Conservation (phyloP, 1,140 invertebrate genomes). For the Helicoverpa zea region DNA sequence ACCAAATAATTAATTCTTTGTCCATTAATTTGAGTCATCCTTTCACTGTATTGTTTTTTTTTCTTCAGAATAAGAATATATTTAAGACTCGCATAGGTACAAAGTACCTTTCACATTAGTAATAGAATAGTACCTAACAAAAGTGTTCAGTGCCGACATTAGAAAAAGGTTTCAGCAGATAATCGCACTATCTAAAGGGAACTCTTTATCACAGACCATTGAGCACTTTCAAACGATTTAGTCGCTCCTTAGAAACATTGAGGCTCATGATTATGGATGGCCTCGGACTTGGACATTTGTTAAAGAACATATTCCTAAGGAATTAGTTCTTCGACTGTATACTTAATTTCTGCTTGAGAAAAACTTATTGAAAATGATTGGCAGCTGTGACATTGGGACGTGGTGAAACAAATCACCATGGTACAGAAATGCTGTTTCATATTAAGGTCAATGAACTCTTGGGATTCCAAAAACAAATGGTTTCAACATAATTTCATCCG, state of each 20-base stretch:
- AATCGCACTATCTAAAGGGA: slow-evolving; percentile 21
- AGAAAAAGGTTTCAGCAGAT: slow-evolving; percentile 14
- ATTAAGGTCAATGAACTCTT: no score
- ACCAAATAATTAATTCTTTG: no score
- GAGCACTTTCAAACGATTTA: slow-evolving; percentile 42
- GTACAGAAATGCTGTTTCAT: no score
- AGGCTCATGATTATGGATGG: slow-evolving; percentile 40
- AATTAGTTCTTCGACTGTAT: neutral
- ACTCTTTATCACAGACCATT: slow-evolving; percentile 38
- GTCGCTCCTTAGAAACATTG: slow-evolving; percentile 10
- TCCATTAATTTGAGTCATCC: no score
- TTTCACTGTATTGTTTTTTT: no score
- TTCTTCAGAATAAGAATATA: no score
- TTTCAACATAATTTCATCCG: no score
- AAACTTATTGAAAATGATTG: neutral
- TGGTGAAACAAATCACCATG: neutral
- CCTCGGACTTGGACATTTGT: neutral
- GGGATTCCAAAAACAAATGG: no score
- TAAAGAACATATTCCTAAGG: neutral
- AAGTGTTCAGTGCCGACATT: neutral
- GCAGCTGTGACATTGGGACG: neutral
- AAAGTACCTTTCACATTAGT: no score
- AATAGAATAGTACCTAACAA: no score
- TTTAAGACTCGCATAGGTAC: no score
- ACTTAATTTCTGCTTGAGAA: no score